Evolutionary conservation across 2,888 invertebrate species (phyloP).

Genomic region (Phytoseiulus persimilis): DNA sequence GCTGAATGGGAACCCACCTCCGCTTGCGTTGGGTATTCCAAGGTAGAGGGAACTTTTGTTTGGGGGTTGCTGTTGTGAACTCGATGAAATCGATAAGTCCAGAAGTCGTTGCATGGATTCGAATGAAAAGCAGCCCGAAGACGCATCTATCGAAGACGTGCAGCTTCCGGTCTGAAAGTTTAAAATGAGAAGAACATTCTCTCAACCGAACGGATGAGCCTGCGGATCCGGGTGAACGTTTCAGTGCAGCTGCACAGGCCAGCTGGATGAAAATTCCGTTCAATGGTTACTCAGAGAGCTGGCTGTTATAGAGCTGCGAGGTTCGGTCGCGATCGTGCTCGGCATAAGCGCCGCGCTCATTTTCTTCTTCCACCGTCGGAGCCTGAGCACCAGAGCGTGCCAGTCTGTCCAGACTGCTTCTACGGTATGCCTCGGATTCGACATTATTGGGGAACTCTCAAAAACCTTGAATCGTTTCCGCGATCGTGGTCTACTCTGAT

Average conservation of each 20-base stretch:
- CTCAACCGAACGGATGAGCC: neutral
- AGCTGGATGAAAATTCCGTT: neutral
- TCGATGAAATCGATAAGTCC: conserved; percentile 33
- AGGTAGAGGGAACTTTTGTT: conserved; percentile 32
- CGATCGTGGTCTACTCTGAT: no score
- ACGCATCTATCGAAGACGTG: conserved; percentile 31
- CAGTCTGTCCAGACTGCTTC: neutral
- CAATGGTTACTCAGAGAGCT: neutral
- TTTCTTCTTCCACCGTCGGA: neutral
- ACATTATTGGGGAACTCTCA: no score
- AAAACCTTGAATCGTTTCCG: no score
- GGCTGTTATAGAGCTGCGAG: neutral
- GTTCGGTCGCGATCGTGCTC: neutral
- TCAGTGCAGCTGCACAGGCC: neutral
- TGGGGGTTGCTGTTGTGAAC: conserved; percentile 24
- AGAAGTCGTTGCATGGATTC: conserved; percentile 37
- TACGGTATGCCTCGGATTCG: neutral
- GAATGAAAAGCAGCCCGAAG: conserved; percentile 35
- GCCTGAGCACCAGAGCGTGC: neutral
- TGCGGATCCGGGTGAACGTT: neutral
- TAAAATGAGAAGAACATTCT: neutral
- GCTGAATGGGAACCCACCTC: neutral
- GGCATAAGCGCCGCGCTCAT: neutral
- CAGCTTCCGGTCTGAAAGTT: conserved; percentile 11
- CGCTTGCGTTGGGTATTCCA: conserved; percentile 27